Evolutionary conservation across 2,888 invertebrate species (phyloP).

Genomic region (Habrosyne pyritoides): DNA sequence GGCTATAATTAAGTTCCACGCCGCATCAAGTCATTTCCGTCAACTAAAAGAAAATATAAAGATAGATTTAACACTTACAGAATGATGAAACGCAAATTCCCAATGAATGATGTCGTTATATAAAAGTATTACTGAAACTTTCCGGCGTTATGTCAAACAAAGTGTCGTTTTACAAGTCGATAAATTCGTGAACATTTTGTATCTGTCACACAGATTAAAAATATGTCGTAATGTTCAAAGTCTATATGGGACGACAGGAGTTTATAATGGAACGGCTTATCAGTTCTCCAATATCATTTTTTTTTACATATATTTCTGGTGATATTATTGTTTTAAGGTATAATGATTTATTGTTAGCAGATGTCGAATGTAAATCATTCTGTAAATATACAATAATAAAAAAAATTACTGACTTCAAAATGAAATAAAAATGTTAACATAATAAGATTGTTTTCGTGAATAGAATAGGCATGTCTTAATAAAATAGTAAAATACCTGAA

Average conservation of each 20-base stretch:
- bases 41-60: conserved; percentile 19
- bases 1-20: conserved; percentile 50
- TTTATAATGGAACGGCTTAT: not conserved
- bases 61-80: conserved; percentile 13
- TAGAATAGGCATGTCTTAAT: no score
- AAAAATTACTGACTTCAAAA: no score
- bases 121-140: conserved; percentile 22
- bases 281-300: not conserved
- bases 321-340: not conserved
- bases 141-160: conserved; percentile 51
- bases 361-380: conserved; percentile 1
- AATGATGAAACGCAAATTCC: conserved; percentile 16
- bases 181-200: conserved; percentile 49
- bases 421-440: no score
- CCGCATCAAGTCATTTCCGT: conserved; percentile 32
- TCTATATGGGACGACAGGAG: not conserved
- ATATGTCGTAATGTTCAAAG: conserved; percentile 11
- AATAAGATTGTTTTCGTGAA: no score
- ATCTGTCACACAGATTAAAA: conserved; percentile 28
- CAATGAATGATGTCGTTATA: conserved; percentile 18
- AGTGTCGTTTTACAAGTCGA: conserved; percentile 34
- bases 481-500: no score
- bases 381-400: no score
- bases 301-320: not conserved
- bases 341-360: conserved; percentile 3